Base-by-base conservation (phyloP, 2,888 invertebrate species). In the Athalia cordata region DNA sequence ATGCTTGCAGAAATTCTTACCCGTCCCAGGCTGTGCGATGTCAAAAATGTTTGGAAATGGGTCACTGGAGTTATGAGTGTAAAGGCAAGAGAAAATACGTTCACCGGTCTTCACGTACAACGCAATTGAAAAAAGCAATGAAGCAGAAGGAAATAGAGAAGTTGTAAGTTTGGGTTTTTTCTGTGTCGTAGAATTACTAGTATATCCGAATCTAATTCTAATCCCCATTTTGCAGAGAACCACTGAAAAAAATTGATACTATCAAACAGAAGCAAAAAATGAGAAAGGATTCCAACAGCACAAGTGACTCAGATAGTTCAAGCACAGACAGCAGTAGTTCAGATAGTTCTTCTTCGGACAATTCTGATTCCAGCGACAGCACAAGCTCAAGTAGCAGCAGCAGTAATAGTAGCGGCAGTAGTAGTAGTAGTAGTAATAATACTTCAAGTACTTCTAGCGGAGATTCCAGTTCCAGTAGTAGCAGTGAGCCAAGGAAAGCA, bases 11-110 rank as follows among this genome's bases (percentile, higher is more conserved):
- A 57, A 86, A 88, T 83, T 85, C 89, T n/a, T 95, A 94, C 89
- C 95, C 96, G 0, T 7, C 75, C 6, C 94, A 95, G 89, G 95
- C 95, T 9, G 93, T 96, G 80, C 93, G 96, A 45, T 98, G 98
- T 88, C 98, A 98, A 89, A 98, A 98, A 91, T 98, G 98, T 87
- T 91, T 98, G 68, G 96, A 97, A 90, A 94, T 94, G 86, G 98
- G 98, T 0, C 98, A 98, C 89, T 98, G 97, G 97, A 97, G 97
- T 80, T 98, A 96, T 86, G 96, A 98, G 90, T 98, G 98, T 88
- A 96, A 94, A 83, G 96, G 96, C 11, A 97, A 98, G 90, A 93
- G 98, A 80, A 98, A 98, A 91, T 95, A 95, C 89, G 91, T 97
- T 4, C 94, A 96, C 84, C 93, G 98, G 78, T 94, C 94, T 5